These are phyloP conservation scores for Acipenser transmontanus DNA, from an alignment of 2,797 vertebrate species.

Conservation along the genomic window DNA sequence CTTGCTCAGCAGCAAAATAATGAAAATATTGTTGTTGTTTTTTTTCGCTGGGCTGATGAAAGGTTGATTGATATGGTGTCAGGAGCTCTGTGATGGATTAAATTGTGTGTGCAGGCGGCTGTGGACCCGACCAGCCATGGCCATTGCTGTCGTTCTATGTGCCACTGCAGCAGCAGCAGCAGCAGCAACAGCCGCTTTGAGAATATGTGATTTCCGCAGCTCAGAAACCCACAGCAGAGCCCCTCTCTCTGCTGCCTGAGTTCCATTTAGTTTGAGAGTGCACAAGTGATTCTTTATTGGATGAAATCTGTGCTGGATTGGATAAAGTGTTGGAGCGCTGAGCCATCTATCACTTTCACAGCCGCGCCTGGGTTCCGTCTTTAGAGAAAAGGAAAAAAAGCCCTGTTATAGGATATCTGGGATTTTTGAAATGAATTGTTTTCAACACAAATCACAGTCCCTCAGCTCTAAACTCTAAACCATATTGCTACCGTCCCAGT, in stretches of 20 bases:
- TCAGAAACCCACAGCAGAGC: conserved; percentile 71
- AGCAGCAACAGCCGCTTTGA: conserved; percentile 53
- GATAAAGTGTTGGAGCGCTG: conserved; percentile 79
- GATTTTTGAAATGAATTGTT: conserved; percentile 66
- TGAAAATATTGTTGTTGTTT: conserved; percentile 93
- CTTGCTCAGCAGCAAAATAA: conserved; percentile 84
- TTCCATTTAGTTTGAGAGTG: conserved; percentile 81
- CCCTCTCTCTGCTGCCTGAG: conserved; percentile 73
- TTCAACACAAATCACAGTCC: conserved; percentile 40
- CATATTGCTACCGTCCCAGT: not conserved
- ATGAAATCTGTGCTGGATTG: conserved; percentile 80
- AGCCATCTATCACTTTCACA: conserved; percentile 79
- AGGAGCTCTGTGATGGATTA: conserved; percentile 95
- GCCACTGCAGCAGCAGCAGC: conserved; percentile 54
- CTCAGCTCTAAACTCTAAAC: not conserved
- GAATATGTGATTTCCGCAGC: conserved; percentile 79
- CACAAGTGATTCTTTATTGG: conserved; percentile 82
- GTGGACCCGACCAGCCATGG: conserved; percentile 75
- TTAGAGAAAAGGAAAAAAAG: conserved; percentile 69
- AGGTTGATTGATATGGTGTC: conserved; percentile 96
- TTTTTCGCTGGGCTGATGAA: conserved; percentile 88
- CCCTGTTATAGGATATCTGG: conserved; percentile 61
- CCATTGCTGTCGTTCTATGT: conserved; percentile 60
- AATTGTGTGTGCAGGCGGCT: conserved; percentile 93
- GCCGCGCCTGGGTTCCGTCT: conserved; percentile 67